These are phyloP conservation scores for Ailuropoda melanoleuca DNA, from an alignment of 2,113 vertebrate genomes.

Conservation along the genomic window DNA sequence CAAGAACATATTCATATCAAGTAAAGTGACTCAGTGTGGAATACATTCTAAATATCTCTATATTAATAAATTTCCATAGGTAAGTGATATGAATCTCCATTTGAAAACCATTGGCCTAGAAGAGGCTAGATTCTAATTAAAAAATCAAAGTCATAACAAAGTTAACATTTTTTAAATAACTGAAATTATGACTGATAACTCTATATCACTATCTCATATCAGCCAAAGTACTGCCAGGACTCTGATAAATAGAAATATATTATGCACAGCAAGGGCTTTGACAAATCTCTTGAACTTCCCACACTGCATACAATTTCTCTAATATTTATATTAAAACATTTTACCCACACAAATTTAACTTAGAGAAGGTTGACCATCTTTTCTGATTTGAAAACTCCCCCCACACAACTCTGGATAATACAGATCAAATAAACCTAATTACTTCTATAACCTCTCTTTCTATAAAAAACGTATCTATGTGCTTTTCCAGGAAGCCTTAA, in stretches of 20 bases:
- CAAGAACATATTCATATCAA: neutral
- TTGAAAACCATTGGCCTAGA: neutral
- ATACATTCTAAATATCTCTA: neutral
- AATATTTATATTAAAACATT: neutral
- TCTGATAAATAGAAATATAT: neutral
- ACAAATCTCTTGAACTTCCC: neutral
- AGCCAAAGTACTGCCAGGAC: neutral
- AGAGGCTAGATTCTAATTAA: neutral
- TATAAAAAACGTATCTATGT: neutral
- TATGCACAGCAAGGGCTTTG: neutral
- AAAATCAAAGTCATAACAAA: neutral
- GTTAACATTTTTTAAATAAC: neutral
- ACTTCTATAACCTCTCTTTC: neutral
- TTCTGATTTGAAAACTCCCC: conserved; percentile 16
- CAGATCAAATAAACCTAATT: conserved; percentile 4
- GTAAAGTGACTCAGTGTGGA: neutral
- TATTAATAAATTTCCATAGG: neutral
- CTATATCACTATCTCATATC: neutral
- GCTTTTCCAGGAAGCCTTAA: neutral
- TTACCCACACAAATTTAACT: neutral
- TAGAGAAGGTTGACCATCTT: neutral
- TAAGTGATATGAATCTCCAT: neutral
- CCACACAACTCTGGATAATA: neutral
- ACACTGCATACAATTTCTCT: neutral
- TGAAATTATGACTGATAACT: conserved; percentile 1